Percentiles rank a stretch among this genome's conserved stretches.
phyloP scores from a whole-genome alignment of 1,140 invertebrate species.

The Drosophila nikananu region DNA sequence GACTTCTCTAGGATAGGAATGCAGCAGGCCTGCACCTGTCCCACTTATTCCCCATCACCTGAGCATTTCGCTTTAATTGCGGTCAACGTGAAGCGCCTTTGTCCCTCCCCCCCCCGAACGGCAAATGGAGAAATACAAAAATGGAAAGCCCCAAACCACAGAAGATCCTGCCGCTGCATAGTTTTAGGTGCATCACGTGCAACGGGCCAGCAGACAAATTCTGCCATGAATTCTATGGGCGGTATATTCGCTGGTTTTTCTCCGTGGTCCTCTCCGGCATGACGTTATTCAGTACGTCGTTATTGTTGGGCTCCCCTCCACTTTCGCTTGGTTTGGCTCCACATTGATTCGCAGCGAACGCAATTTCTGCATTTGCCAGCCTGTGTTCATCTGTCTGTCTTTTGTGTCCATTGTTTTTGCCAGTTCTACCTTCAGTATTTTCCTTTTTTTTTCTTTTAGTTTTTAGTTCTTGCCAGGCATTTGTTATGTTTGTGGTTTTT shows the following conservation, averaged over 20 bases:
- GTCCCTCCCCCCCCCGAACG: slow-evolving; percentile 45
- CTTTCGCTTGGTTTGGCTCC: slow-evolving; percentile 43
- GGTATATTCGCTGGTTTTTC: slow-evolving; percentile 42
- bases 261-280: slow-evolving; percentile 30
- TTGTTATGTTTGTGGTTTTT: slow-evolving; percentile 24
- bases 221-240: slow-evolving; percentile 50
- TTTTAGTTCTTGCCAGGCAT: slow-evolving; percentile 22
- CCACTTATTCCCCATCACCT: slow-evolving; percentile 36
- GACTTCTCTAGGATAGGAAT: slow-evolving; percentile 35
- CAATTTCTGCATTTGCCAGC: slow-evolving; percentile 69
- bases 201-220: slow-evolving; percentile 53
- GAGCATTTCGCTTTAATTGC: slow-evolving; percentile 71
- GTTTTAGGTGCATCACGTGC: slow-evolving; percentile 55
- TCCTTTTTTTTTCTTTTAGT: slow-evolving; percentile 9
- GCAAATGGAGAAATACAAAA: slow-evolving; percentile 53
- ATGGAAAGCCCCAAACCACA: slow-evolving; percentile 18
- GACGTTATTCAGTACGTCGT: slow-evolving; percentile 43
- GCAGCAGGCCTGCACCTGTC: slow-evolving; percentile 27
- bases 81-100: slow-evolving; percentile 75
- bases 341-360: slow-evolving; percentile 75
- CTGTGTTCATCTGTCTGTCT: slow-evolving; percentile 52
- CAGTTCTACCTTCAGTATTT: slow-evolving; percentile 20
- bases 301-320: slow-evolving; percentile 31
- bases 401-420: slow-evolving; percentile 38
- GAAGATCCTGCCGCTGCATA: slow-evolving; percentile 43